Evolutionary conservation across 2,888 invertebrate genomes (phyloP).

Genomic region (Heliconius sara): DNA sequence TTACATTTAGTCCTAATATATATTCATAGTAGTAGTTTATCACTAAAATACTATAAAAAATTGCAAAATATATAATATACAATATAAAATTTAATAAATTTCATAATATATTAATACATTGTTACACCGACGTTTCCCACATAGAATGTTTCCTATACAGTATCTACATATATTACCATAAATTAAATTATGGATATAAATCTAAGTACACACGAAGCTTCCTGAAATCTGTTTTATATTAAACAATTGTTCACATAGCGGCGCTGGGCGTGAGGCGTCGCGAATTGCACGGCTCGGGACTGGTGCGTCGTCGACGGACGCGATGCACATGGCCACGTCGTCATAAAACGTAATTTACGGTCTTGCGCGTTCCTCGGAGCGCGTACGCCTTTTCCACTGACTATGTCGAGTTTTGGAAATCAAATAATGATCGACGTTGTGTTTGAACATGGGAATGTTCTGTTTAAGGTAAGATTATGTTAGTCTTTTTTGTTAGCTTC

Average conservation of each 20-base stretch:
- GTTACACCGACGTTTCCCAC: constrained; percentile 30
- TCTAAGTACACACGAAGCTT: constrained; percentile 43
- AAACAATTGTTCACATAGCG: constrained; percentile 51
- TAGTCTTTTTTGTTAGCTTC: neutral
- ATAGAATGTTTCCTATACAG: constrained; percentile 41
- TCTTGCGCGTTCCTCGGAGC: constrained; percentile 53
- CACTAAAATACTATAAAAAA: too few species aligned
- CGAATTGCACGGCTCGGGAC: constrained; percentile 46
- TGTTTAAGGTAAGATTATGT: constrained; percentile 35
- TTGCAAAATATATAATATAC: too few species aligned
- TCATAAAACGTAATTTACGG: constrained; percentile 77
- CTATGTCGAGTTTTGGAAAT: constrained; percentile 47
- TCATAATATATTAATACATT: neutral
- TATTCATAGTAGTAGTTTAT: too few species aligned
- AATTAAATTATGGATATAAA: constrained; percentile 50
- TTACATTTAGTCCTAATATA: too few species aligned
- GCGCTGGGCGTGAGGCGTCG: constrained; percentile 45
- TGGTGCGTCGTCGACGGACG: constrained; percentile 62
- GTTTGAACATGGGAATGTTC: constrained; percentile 47
- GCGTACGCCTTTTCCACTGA: constrained; percentile 54
- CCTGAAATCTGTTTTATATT: constrained; percentile 53
- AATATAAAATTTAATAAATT: too few species aligned
- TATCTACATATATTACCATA: constrained; percentile 10
- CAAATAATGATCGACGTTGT: constrained; percentile 49
- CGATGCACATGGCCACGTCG: constrained; percentile 71